Evolutionary conservation across 2,888 invertebrate genomes (phyloP).

Genomic region (Drosophila fulvimacula): DNA sequence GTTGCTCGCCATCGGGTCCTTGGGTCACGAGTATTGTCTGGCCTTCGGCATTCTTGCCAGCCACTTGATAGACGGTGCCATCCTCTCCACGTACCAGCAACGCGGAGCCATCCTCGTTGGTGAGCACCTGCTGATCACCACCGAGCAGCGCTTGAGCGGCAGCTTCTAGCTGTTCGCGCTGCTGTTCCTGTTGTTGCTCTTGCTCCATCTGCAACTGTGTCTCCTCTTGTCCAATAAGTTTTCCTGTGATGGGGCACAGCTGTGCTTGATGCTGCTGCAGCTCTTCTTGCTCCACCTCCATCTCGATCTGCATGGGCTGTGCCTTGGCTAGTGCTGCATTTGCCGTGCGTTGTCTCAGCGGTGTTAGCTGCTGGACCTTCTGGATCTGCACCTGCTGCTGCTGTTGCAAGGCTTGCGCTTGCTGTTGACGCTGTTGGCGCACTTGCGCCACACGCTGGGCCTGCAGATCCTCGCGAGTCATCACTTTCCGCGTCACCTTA

Average conservation of each 20-base stretch:
- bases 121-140: constrained; percentile 83
- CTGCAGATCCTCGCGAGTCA: constrained; percentile 80
- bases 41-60: constrained; percentile 92
- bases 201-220: constrained; percentile 72
- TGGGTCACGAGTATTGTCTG: constrained; percentile 91
- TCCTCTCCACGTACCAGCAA: constrained; percentile 93
- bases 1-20: constrained; percentile 91
- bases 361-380: constrained; percentile 86
- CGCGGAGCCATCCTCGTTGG: constrained; percentile 88
- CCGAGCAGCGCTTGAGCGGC: constrained; percentile 77
- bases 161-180: constrained; percentile 77
- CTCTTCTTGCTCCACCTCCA: constrained; percentile 70
- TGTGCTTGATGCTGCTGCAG: constrained; percentile 85
- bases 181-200: constrained; percentile 78
- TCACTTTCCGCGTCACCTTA: constrained; percentile 85
- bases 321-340: constrained; percentile 82
- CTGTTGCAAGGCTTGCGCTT: constrained; percentile 62
- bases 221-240: constrained; percentile 87
- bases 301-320: constrained; percentile 57
- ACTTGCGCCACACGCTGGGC: constrained; percentile 73
- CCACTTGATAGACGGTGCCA: constrained; percentile 88
- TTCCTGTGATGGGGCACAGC: constrained; percentile 89
- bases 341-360: constrained; percentile 83
- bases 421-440: constrained; percentile 68
- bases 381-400: constrained; percentile 71